Percentiles rank a stretch among this genome's conserved stretches.
Evolutionary conservation across 1,140 invertebrate species (phyloP).

Genomic region (Trachelipus rathkii): DNA sequence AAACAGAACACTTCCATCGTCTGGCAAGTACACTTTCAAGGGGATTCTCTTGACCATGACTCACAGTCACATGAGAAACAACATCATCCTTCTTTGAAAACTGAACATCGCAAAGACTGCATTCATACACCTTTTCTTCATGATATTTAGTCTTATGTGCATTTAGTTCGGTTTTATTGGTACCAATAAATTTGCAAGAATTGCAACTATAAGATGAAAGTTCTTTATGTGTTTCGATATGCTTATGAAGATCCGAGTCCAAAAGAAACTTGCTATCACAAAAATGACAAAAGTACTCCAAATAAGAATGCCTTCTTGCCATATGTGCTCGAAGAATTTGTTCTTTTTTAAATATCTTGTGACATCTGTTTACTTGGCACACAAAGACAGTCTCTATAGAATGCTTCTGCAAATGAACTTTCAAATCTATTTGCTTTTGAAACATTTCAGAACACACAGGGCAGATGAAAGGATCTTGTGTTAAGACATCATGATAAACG

Average conservation of each 20-base stretch:
- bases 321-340: neutral
- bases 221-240: neutral
- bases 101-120: neutral
- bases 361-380: neutral
- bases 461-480: neutral
- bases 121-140: neutral
- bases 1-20: constrained; percentile 1
- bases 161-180: neutral
- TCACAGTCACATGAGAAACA: neutral
- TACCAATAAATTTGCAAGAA: neutral
- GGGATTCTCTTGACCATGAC: neutral
- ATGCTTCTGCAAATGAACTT: neutral
- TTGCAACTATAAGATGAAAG: neutral
- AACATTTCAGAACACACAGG: neutral
- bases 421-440: neutral
- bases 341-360: neutral
- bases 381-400: neutral
- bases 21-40: neutral
- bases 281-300: constrained; percentile 1
- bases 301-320: neutral
- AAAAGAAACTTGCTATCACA: neutral
- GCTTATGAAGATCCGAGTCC: neutral
- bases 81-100: neutral
- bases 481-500: neutral
- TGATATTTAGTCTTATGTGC: neutral